Evolutionary conservation across 2,888 invertebrate genomes (phyloP).

Genomic region (Idaea straminata): DNA sequence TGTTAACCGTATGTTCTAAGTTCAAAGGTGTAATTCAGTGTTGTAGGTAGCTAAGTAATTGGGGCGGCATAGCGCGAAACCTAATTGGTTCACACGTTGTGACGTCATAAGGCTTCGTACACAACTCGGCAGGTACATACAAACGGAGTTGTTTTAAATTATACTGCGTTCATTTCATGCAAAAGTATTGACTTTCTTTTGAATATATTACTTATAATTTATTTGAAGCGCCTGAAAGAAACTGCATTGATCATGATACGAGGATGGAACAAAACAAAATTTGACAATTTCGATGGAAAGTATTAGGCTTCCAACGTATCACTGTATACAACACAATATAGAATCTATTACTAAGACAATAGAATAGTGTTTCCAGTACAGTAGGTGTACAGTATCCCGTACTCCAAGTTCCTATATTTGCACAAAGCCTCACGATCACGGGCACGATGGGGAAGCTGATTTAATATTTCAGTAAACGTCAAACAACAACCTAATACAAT

Average conservation of each 20-base stretch:
- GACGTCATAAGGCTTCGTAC: neutral
- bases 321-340: neutral
- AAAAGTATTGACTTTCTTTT: neutral
- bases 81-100: neutral
- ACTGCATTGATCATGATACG: neutral
- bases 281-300: neutral
- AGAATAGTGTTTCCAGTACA: neutral
- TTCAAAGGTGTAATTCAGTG: neutral
- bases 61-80: neutral
- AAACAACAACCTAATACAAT: constrained; percentile 21
- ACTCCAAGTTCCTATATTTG: neutral
- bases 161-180: neutral
- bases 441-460: neutral
- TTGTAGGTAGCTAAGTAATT: neutral
- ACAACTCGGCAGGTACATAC: neutral
- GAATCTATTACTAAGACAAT: neutral
- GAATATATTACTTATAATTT: neutral
- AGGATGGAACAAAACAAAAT: neutral
- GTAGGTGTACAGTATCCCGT: neutral
- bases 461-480: constrained; percentile 9
- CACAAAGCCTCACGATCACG: neutral
- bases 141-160: neutral
- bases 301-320: neutral
- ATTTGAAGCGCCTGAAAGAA: neutral
- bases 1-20: neutral